phyloP scores from a whole-genome alignment of 2,113 vertebrate genomes.

The Holacanthus passer region DNA sequence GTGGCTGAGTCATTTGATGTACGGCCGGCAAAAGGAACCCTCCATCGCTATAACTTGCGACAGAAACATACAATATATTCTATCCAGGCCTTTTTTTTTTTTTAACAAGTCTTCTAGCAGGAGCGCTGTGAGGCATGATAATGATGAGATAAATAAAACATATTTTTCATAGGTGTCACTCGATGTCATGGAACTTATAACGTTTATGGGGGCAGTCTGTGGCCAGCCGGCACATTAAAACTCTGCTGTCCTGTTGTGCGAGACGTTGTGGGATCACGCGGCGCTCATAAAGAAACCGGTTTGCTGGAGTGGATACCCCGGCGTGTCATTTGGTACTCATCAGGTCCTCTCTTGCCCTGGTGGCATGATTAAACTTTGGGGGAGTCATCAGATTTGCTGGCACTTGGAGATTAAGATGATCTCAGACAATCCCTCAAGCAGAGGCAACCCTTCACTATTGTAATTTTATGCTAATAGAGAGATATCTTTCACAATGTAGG shows the following conservation, averaged over 20 bases:
- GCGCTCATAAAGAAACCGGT: conserved; percentile 28
- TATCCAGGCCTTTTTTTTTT: neutral
- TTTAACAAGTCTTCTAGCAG: neutral
- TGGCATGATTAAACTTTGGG: conserved; percentile 76
- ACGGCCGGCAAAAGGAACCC: neutral
- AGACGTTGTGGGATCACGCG: conserved; percentile 48
- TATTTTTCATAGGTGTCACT: conserved; percentile 25
- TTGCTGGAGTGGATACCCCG: conserved; percentile 55
- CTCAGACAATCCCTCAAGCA: conserved; percentile 71
- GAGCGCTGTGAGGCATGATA: conserved; percentile 1
- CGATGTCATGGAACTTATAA: conserved; percentile 29
- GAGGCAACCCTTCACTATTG: conserved; percentile 63
- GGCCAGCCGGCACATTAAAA: conserved; percentile 43
- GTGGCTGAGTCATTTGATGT: neutral
- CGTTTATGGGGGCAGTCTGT: conserved; percentile 51
- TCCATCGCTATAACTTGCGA: neutral
- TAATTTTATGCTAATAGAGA: conserved; percentile 76
- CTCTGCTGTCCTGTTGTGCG: conserved; percentile 51
- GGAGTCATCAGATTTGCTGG: conserved; percentile 72
- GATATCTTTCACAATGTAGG: conserved; percentile 66
- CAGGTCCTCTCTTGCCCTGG: conserved; percentile 66
- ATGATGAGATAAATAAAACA: conserved; percentile 22
- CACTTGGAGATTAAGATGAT: conserved; percentile 74
- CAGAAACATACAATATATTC: neutral
- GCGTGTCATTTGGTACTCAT: conserved; percentile 57